A percentile compares a stretch with the other conserved stretches of the same genome.
These are phyloP conservation scores for Coreius guichenoti DNA, from an alignment of 2,797 vertebrate genomes.

Conservation along the genomic window DNA sequence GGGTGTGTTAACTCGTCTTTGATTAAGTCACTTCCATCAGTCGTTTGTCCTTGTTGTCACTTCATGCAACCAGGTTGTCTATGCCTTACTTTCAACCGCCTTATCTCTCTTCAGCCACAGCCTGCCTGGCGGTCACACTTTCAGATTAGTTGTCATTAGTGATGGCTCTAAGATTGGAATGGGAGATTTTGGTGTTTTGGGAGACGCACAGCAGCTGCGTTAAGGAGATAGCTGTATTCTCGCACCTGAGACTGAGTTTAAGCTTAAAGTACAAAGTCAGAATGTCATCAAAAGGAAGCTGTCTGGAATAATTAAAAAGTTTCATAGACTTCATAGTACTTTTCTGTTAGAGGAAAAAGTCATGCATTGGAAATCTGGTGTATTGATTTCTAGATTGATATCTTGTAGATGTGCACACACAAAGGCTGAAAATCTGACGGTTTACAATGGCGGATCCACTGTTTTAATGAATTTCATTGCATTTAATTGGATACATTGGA, in stretches of 20 bases:
- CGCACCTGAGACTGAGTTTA: slow-evolving; percentile 35
- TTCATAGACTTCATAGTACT: not conserved
- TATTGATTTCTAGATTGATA: slow-evolving; percentile 17
- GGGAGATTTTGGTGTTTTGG: slow-evolving; percentile 44
- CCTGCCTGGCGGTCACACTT: slow-evolving; percentile 39
- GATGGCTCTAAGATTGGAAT: slow-evolving; percentile 48
- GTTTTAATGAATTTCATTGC: not conserved
- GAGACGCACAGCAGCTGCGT: slow-evolving; percentile 41
- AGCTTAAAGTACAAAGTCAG: slow-evolving; percentile 26
- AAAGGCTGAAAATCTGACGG: not conserved
- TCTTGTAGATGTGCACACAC: not conserved
- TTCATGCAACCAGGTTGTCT: slow-evolving; percentile 46
- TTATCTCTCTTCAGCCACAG: slow-evolving; percentile 49
- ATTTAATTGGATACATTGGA: not conserved
- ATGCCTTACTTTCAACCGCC: slow-evolving; percentile 49
- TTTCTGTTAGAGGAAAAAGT: slow-evolving; percentile 7
- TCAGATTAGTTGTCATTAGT: slow-evolving; percentile 58
- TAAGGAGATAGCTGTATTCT: slow-evolving; percentile 47
- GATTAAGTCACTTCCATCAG: slow-evolving; percentile 42
- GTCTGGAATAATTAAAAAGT: slow-evolving; percentile 5
- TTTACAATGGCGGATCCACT: not conserved
- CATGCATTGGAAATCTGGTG: not conserved
- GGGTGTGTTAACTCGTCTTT: slow-evolving; percentile 28
- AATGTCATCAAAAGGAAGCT: slow-evolving; percentile 21
- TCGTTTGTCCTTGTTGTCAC: slow-evolving; percentile 37